Base-by-base conservation (phyloP, 2,113 vertebrate species). In the Oreochromis spilurus region DNA sequence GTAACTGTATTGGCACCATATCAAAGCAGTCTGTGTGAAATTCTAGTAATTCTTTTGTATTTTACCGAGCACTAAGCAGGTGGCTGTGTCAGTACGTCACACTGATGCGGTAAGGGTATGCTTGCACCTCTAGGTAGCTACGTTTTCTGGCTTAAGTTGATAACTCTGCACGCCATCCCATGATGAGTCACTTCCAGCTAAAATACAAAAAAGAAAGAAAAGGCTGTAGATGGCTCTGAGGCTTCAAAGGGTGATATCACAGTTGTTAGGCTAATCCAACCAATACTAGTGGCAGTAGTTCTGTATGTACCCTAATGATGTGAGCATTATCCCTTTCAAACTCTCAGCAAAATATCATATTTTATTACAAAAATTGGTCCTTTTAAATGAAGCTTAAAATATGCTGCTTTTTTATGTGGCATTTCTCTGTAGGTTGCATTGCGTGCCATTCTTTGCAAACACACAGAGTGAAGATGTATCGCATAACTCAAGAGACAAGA, bases 361-460 rank as follows among this genome's bases (percentile, higher is more conserved):
- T 79, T 57, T 31, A 52, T 31, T 34, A 34, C 26, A 50, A 48
- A 50, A 31, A 50, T 1, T 1, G 1, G 2, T 52, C 19, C 17
- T n/a, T 77, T 52, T 52, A 52, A 77, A 45, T 45, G 4, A 36
- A 55, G 16, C n/a, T 54, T 53, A 31, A 82, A 13, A 29, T 21
- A 83, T 79, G 8, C 6, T 43, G 12, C 43, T 60, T 80, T 80
- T 55, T 62, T 50, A 21, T 65, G 50, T 78, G 26, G 70, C 75
- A 85, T 77, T 14, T 79, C 53, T 65, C 48, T 36, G 9, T 9
- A 26, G 57, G 26, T 12, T 40, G 16, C 26, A 50, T 62, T 87
- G 88, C 81, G 50, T 94, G 89, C 82, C 87, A 65, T 57, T 54
- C 45, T 36, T 34, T 29, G 83, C 81, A 87, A 83, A 84, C 85